phyloP scores from a whole-genome alignment of 2,113 vertebrate genomes.

The Hippocampus zosterae region DNA sequence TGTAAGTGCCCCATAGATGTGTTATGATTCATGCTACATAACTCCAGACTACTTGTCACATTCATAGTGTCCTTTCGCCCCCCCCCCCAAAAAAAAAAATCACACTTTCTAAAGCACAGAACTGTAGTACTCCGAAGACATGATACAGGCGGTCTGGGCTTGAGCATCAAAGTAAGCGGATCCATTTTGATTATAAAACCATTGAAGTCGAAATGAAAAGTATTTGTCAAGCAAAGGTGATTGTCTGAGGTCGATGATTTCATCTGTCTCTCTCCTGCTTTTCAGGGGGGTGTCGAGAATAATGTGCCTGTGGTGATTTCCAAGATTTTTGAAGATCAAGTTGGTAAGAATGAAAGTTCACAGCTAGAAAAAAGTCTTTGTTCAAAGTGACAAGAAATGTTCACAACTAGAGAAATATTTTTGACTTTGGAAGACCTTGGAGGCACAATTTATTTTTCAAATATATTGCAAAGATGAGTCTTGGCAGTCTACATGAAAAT shows the following conservation, averaged over 20 bases:
- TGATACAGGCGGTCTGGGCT: conserved; percentile 84
- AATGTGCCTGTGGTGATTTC: conserved; percentile 93
- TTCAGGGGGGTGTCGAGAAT: conserved; percentile 90
- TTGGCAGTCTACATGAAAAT: background rate
- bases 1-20: conserved; percentile 77
- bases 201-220: conserved; percentile 29
- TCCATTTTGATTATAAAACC: conserved; percentile 29
- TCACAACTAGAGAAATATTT: background rate
- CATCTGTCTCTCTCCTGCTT: conserved; percentile 44
- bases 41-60: conserved; percentile 37
- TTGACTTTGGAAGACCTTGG: background rate
- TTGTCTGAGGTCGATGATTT: background rate
- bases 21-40: conserved; percentile 27
- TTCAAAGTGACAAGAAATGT: background rate
- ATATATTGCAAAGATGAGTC: background rate
- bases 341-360: conserved; percentile 76
- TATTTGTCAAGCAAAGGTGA: conserved; percentile 19
- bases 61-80: conserved; percentile 63
- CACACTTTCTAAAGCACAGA: conserved; percentile 96
- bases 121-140: conserved; percentile 91
- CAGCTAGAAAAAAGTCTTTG: conserved; percentile 5
- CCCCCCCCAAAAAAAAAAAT: conserved; percentile 66
- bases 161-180: conserved; percentile 90
- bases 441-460: background rate
- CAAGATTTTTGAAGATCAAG: conserved; percentile 92